Evolutionary conservation across 2,797 vertebrate genomes (phyloP).

Genomic region (Falco concolor): DNA sequence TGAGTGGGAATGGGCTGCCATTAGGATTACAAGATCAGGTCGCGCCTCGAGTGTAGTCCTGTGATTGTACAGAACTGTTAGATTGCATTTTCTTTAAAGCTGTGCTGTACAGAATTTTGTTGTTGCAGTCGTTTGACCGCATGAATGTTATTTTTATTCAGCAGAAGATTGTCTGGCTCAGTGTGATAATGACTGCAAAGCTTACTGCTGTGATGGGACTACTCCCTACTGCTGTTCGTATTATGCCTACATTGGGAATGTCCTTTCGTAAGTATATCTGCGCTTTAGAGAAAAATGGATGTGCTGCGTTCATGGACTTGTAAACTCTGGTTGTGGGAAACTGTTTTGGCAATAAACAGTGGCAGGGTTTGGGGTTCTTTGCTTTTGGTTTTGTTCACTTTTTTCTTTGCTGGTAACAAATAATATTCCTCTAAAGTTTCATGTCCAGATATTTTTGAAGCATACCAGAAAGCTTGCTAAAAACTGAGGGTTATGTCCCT

Average conservation of each 20-base stretch:
- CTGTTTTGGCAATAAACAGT: neutral
- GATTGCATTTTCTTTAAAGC: conserved; percentile 1
- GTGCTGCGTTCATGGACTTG: neutral
- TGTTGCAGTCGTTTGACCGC: neutral
- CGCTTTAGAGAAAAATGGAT: neutral
- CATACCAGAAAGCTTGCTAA: neutral
- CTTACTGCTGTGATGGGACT: conserved; percentile 90
- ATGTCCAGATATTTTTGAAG: neutral
- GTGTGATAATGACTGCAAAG: conserved; percentile 85
- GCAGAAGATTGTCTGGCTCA: conserved; percentile 79
- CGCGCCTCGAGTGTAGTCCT: neutral
- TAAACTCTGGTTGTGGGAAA: neutral
- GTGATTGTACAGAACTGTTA: neutral
- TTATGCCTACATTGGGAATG: conserved; percentile 89
- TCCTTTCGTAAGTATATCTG: conserved; percentile 85
- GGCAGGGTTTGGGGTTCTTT: neutral
- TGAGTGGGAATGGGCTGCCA: neutral
- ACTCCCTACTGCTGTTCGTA: conserved; percentile 91
- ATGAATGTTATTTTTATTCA: conserved; percentile 60
- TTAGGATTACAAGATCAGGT: neutral
- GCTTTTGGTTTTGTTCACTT: neutral
- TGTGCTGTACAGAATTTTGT: neutral
- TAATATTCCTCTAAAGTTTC: neutral
- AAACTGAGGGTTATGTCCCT: neutral
- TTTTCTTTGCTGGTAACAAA: neutral